These are phyloP conservation scores for Choloepus didactylus DNA, from an alignment of 2,797 vertebrate genomes.

Conservation along the genomic window DNA sequence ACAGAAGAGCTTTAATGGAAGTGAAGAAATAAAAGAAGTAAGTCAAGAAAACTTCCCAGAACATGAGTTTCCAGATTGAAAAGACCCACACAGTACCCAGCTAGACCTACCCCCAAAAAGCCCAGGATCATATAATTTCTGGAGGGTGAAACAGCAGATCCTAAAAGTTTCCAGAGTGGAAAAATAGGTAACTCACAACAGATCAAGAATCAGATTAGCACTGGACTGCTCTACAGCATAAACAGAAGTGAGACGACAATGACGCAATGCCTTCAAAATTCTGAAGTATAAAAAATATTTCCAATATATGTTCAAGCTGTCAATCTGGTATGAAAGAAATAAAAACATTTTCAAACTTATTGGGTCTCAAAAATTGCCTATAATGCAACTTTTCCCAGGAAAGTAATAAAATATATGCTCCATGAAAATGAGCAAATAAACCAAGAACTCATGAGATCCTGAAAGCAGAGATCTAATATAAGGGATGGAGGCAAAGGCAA, in stretches of 20 bases:
- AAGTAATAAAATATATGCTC: neutral
- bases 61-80: neutral
- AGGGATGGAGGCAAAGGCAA: neutral
- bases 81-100: neutral
- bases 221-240: neutral
- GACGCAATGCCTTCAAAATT: constrained; percentile 13
- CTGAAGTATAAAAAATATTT: neutral
- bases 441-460: neutral
- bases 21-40: constrained; percentile 57
- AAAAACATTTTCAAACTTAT: constrained; percentile 47
- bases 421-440: constrained; percentile 24
- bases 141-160: neutral
- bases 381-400: neutral
- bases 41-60: constrained; percentile 53
- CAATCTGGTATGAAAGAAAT: constrained; percentile 17
- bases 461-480: neutral
- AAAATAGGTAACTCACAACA: neutral
- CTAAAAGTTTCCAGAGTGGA: neutral
- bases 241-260: neutral
- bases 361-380: neutral
- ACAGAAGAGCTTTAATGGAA: constrained; percentile 14
- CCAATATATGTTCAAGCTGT: constrained; percentile 18
- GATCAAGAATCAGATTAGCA: neutral
- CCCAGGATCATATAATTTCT: neutral
- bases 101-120: neutral